phyloP scores from a whole-genome alignment of 2,888 invertebrate genomes.

The Drosophila greeni region DNA sequence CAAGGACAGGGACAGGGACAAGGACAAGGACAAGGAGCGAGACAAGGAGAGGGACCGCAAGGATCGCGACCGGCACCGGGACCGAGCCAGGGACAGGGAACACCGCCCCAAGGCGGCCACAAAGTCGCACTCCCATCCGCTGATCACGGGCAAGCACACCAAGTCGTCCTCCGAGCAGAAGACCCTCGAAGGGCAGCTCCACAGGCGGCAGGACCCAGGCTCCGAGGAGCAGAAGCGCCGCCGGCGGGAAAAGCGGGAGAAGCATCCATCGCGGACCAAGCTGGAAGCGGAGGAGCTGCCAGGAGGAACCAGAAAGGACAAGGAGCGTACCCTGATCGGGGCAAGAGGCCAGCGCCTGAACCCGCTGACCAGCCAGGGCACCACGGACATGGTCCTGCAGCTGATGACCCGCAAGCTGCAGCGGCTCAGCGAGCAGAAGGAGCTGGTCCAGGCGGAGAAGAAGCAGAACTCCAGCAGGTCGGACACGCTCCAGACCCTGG shows the following conservation, averaged over 20 bases:
- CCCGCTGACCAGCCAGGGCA: background rate
- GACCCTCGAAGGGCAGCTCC: background rate
- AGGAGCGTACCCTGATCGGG: background rate
- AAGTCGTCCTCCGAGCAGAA: background rate
- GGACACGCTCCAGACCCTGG: background rate
- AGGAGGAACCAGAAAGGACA: background rate
- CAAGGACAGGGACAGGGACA: background rate
- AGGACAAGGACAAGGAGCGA: background rate
- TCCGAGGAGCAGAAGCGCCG: background rate
- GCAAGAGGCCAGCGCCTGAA: slow-evolving; percentile 1
- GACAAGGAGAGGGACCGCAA: background rate
- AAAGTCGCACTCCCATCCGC: background rate
- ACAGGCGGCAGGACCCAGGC: background rate
- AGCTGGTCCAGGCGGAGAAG: background rate
- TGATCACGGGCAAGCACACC: background rate
- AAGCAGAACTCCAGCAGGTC: slow-evolving; percentile 16
- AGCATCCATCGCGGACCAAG: background rate
- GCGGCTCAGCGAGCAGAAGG: slow-evolving; percentile 7
- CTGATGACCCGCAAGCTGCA: slow-evolving; percentile 3
- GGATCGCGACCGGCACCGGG: background rate
- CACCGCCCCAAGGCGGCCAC: background rate
- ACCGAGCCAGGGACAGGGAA: background rate
- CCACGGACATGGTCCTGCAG: background rate
- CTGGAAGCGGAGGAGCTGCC: background rate
- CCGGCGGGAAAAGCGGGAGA: background rate